phyloP scores from a whole-genome alignment of 2,888 invertebrate genomes.

The Polymixis flavicincta region DNA sequence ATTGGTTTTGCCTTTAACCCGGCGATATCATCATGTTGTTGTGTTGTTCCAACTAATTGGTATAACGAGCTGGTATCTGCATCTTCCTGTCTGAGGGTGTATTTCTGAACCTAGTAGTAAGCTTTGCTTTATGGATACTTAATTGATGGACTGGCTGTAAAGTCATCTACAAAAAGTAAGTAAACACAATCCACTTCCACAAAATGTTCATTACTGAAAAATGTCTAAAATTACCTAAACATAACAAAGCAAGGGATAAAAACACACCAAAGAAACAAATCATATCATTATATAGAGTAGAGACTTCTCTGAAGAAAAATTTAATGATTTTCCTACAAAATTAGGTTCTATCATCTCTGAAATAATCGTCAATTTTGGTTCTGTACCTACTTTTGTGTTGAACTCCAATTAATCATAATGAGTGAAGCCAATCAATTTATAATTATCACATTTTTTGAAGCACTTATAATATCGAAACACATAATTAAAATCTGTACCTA shows the following conservation, averaged over 20 bases:
- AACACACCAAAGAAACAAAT: background rate
- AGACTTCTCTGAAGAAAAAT: background rate
- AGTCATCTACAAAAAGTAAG: background rate
- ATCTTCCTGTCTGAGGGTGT: background rate
- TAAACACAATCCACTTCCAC: background rate
- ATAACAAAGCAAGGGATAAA: background rate
- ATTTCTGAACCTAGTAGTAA: background rate
- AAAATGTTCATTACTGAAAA: background rate
- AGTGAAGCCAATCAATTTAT: slow-evolving; percentile 20
- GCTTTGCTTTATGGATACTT: background rate
- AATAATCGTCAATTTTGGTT: background rate
- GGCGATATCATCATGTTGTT: background rate
- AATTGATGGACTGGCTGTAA: background rate
- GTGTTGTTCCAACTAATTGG: background rate
- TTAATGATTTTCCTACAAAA: background rate
- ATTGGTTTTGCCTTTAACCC: too few relatives aligned
- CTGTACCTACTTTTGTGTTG: background rate
- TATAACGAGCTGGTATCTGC: background rate
- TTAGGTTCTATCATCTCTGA: background rate
- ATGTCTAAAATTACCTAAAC: background rate
- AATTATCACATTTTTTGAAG: background rate
- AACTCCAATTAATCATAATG: slow-evolving; percentile 27
- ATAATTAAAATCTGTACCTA: background rate
- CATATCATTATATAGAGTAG: background rate
- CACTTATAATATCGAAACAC: background rate